Percentiles rank a stretch among this genome's conserved stretches.
Evolutionary conservation across 1,140 invertebrate species (phyloP).

Genomic region (Patella vulgata): DNA sequence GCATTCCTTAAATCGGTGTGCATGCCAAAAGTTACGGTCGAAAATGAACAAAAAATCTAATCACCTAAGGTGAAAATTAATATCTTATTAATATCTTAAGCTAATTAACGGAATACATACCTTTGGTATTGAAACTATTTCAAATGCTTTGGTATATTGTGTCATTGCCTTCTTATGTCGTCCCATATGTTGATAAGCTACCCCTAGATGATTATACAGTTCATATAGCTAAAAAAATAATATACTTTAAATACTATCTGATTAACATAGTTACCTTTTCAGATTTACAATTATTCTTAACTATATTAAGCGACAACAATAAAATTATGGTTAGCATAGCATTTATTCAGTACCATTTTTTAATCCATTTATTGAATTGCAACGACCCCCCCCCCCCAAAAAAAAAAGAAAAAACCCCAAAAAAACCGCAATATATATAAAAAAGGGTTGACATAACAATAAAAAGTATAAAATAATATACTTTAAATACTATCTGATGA

Average conservation of each 20-base stretch:
- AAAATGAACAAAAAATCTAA: too few relatives aligned
- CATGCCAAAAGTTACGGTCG: too few relatives aligned
- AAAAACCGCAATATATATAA: background rate
- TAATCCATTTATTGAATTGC: background rate
- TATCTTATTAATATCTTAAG: too few relatives aligned
- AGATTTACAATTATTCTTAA: background rate
- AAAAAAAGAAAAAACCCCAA: too few relatives aligned
- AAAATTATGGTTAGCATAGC: background rate
- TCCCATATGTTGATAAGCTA: constrained; percentile 47
- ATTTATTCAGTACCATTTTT: too few relatives aligned
- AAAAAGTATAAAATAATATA: background rate
- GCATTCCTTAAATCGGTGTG: too few relatives aligned
- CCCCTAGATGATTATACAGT: constrained; percentile 47
- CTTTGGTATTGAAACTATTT: constrained; percentile 48
- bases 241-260: background rate
- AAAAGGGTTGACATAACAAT: background rate
- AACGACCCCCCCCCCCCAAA: background rate
- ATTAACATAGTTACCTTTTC: background rate
- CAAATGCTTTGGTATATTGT: constrained; percentile 47
- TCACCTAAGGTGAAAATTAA: too few relatives aligned
- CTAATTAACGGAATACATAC: too few relatives aligned
- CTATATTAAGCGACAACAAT: background rate
- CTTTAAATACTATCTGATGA: too few relatives aligned
- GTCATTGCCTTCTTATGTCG: constrained; percentile 39
- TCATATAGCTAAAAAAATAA: constrained; percentile 45